phyloP scores from a whole-genome alignment of 2,113 vertebrate genomes.

The Dipodomys ordii region DNA sequence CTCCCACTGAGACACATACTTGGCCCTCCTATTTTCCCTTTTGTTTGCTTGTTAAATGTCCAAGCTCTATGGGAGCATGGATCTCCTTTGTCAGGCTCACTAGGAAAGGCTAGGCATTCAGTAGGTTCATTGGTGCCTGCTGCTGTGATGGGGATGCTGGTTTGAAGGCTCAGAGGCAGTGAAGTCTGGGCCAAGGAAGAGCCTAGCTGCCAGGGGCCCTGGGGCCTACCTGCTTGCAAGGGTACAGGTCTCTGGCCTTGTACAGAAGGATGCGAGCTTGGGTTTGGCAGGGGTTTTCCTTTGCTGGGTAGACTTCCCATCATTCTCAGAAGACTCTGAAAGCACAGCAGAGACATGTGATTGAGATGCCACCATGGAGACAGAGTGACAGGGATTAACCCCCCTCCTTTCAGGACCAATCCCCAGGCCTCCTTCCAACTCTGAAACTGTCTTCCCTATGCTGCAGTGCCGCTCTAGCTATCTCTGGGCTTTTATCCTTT shows the following conservation, averaged over 20 bases:
- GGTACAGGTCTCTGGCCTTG: background rate
- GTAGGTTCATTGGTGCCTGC: background rate
- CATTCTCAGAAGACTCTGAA: background rate
- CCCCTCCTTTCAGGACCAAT: background rate
- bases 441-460: background rate
- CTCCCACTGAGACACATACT: background rate
- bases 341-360: background rate
- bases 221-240: constrained; percentile 56
- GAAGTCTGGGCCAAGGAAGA: background rate
- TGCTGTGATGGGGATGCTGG: background rate
- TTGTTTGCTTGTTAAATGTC: background rate
- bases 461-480: background rate
- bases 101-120: background rate
- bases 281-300: constrained; percentile 36
- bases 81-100: background rate
- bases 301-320: constrained; percentile 86
- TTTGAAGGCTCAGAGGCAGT: background rate
- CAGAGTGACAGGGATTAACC: background rate
- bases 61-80: background rate
- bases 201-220: background rate
- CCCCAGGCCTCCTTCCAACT: background rate
- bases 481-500: background rate
- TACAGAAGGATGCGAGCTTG: background rate
- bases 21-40: background rate
- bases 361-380: constrained; percentile 22